Conservation (phyloP, 2,888 invertebrate species). For the Cosmia pyralina region DNA sequence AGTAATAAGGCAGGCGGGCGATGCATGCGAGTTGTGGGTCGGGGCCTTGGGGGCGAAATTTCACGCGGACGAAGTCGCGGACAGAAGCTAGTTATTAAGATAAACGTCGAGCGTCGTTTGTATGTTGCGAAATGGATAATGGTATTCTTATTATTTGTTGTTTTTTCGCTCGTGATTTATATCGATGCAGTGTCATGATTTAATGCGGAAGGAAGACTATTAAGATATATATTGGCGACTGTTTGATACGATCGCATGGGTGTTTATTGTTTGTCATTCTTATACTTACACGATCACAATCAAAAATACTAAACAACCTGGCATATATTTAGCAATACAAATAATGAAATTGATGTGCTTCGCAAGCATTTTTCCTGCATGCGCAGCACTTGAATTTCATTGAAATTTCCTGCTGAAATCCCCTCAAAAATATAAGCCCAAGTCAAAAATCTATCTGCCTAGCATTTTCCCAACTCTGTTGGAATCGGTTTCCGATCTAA, state of each 20-base stretch:
- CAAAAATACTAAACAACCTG: too few species aligned
- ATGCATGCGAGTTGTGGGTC: background rate
- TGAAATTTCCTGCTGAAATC: background rate
- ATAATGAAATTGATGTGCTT: background rate
- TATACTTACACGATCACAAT: too few species aligned
- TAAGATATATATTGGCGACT: constrained; percentile 27
- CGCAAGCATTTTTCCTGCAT: too few species aligned
- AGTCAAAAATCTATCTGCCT: too few species aligned
- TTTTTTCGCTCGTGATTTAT: constrained; percentile 44
- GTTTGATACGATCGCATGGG: constrained; percentile 2
- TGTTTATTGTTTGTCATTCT: background rate
- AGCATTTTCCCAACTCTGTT: too few species aligned
- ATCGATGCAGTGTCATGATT: constrained; percentile 41
- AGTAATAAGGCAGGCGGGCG: background rate
- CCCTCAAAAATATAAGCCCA: background rate
- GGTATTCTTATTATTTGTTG: constrained; percentile 44
- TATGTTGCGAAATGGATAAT: constrained; percentile 44
- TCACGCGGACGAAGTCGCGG: background rate
- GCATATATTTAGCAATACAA: background rate
- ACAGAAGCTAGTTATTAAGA: constrained; percentile 49
- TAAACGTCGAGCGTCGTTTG: constrained; percentile 56
- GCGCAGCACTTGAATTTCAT: too few species aligned
- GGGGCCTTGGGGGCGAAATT: background rate
- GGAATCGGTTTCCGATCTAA: too few species aligned
- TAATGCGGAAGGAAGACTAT: constrained; percentile 16